phyloP scores from a whole-genome alignment of 1,140 invertebrate species.

The Atta colombica region DNA sequence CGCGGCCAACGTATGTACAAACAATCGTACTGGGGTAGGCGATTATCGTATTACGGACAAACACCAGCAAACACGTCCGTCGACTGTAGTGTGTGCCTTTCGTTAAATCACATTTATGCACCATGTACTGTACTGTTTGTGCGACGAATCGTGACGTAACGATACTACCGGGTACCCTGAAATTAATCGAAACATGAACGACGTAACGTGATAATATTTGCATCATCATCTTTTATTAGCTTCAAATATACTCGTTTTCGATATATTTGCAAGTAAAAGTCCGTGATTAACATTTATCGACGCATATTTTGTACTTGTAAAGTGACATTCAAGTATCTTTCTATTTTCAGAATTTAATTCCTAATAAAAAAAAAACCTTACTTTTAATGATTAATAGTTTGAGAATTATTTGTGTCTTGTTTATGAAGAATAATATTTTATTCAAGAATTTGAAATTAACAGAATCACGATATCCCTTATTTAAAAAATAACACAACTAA shows the following conservation, averaged over 20 bases:
- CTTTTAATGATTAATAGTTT: not conserved
- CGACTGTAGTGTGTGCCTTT: slow-evolving; percentile 38
- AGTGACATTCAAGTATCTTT: not conserved
- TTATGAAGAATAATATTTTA: too few relatives aligned
- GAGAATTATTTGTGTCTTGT: not conserved
- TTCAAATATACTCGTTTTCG: not conserved
- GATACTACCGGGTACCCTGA: not conserved
- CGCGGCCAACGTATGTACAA: slow-evolving; percentile 30
- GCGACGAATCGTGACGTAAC: not conserved
- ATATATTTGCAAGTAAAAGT: not conserved
- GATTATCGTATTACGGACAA: slow-evolving; percentile 54
- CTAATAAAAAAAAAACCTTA: not conserved
- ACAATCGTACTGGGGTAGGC: slow-evolving; percentile 13
- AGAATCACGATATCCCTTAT: too few relatives aligned
- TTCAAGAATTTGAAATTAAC: too few relatives aligned
- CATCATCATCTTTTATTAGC: not conserved
- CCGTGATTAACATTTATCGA: not conserved
- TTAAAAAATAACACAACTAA: too few relatives aligned
- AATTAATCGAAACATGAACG: slow-evolving; percentile 3
- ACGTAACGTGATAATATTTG: not conserved
- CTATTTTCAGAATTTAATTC: not conserved
- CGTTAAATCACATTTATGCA: slow-evolving; percentile 55
- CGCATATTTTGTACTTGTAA: too few relatives aligned
- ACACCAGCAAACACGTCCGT: slow-evolving; percentile 35
- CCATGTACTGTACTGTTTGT: slow-evolving; percentile 19